These are phyloP conservation scores for Baronia brevicornis DNA, from an alignment of 2,888 invertebrate species.

Conservation along the genomic window DNA sequence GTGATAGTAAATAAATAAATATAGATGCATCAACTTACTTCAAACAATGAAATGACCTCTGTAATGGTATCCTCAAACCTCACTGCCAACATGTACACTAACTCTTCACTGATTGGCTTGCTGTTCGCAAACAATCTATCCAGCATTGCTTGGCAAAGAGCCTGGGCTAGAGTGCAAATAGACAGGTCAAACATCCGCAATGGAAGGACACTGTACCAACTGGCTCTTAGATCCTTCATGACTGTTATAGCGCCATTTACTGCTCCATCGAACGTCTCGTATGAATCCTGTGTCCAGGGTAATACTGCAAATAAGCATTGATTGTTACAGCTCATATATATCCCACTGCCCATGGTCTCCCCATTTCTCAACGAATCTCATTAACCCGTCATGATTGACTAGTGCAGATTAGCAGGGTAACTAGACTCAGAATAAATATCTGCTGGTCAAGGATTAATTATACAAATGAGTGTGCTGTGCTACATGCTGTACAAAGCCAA, in stretches of 20 bases:
- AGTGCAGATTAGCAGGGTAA: too few species aligned
- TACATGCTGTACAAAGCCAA: too few species aligned
- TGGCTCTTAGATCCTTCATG: constrained; percentile 41
- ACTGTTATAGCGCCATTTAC: constrained; percentile 44
- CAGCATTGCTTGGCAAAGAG: constrained; percentile 46
- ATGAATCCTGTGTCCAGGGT: constrained; percentile 46
- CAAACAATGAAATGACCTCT: constrained; percentile 44
- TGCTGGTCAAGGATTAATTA: too few species aligned
- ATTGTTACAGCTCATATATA: too few species aligned
- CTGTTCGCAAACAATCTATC: constrained; percentile 42
- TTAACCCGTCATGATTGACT: too few species aligned
- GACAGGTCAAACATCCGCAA: constrained; percentile 52
- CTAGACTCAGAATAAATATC: too few species aligned
- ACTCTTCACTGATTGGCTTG: constrained; percentile 45
- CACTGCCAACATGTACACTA: constrained; percentile 48
- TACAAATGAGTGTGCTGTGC: too few species aligned
- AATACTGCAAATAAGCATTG: constrained; percentile 28
- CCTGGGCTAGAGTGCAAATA: constrained; percentile 44
- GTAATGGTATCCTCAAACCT: constrained; percentile 39
- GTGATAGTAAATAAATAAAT: too few species aligned
- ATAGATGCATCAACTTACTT: constrained; percentile 46
- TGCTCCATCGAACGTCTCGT: constrained; percentile 49
- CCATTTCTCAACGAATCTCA: too few species aligned
- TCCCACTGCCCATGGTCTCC: too few species aligned
- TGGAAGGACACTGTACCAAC: constrained; percentile 51